A percentile compares a stretch with the other conserved stretches of the same genome.
These are phyloP conservation scores for Proteles cristata DNA, from an alignment of 2,113 vertebrate species.

Conservation along the genomic window DNA sequence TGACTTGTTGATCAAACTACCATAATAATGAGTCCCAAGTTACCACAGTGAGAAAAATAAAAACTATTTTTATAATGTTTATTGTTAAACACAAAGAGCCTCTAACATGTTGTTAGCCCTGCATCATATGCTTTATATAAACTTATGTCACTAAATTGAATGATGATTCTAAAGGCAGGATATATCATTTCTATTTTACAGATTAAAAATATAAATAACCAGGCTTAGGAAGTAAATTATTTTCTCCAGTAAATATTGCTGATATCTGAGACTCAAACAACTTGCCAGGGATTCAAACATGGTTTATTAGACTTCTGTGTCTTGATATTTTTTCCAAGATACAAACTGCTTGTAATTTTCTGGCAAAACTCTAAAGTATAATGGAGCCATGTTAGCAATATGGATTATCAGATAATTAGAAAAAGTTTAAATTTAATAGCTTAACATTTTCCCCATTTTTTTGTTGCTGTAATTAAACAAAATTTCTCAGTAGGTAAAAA, in stretches of 20 bases:
- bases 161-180: not conserved
- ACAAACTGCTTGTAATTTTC: not conserved
- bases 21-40: not conserved
- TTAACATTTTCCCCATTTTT: not conserved
- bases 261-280: not conserved
- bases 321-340: not conserved
- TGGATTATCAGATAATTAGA: not conserved
- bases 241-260: not conserved
- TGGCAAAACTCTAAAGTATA: not conserved
- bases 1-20: not conserved
- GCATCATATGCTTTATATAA: not conserved
- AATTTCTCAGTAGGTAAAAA: not conserved
- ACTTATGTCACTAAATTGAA: not conserved
- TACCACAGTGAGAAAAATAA: not conserved
- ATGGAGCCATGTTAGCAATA: not conserved
- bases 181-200: not conserved
- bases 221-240: not conserved
- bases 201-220: not conserved
- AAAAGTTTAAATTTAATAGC: not conserved
- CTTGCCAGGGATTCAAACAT: not conserved
- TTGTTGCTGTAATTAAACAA: not conserved
- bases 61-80: not conserved
- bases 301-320: not conserved
- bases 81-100: not conserved
- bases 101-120: not conserved